phyloP scores from a whole-genome alignment of 1,140 invertebrate species.

The Anagrus nilaparvatae region DNA sequence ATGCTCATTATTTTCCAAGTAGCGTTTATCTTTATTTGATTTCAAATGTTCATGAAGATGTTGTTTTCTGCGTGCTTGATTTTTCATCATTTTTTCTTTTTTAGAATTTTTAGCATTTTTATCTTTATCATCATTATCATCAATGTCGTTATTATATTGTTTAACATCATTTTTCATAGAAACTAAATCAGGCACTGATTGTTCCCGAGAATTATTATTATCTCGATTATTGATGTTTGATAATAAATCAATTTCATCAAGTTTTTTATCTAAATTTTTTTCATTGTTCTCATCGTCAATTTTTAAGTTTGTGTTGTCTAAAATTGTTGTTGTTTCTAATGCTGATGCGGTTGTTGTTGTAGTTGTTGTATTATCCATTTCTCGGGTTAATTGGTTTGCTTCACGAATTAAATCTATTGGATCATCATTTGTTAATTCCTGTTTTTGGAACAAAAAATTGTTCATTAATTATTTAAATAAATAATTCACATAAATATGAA shows the following conservation, averaged over 20 bases:
- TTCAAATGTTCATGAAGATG: conserved; percentile 27
- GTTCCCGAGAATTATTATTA: no score
- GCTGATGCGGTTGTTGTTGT: conserved; percentile 4
- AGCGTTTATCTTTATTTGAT: conserved; percentile 29
- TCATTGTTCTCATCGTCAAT: conserved; percentile 22
- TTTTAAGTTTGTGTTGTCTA: neutral
- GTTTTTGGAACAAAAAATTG: no score
- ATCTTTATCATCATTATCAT: no score
- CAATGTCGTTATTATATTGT: no score
- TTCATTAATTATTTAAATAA: no score
- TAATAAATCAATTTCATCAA: conserved; percentile 38
- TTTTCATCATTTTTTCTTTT: conserved; percentile 39
- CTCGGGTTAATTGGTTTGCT: conserved; percentile 27
- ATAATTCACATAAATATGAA: neutral
- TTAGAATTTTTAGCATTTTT: no score
- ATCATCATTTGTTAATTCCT: conserved; percentile 27
- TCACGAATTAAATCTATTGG: conserved; percentile 37
- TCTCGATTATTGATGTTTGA: conserved; percentile 27
- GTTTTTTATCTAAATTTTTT: conserved; percentile 29
- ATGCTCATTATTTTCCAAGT: no score
- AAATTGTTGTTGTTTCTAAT: neutral
- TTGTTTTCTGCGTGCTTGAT: conserved; percentile 33
- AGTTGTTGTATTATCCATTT: neutral
- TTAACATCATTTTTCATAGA: no score
- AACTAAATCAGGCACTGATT: conserved; percentile 38